Base-by-base conservation (phyloP, 53 echinoderm and acorn worm genomes). In the Patiria pectinifera region DNA sequence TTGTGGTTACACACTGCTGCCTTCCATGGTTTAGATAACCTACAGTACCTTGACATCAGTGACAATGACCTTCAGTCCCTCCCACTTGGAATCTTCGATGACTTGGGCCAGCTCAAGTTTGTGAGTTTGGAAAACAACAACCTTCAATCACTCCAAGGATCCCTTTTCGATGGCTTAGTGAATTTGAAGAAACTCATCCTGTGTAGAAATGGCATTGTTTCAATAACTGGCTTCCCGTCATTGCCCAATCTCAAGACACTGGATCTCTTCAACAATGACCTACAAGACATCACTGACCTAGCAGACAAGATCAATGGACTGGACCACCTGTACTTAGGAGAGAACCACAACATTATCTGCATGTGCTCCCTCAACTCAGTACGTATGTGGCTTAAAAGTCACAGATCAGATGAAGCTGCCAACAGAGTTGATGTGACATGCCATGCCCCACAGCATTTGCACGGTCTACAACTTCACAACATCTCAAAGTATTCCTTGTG, bases 41-140 rank as follows among this genome's bases (percentile, higher is more conserved):
- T 95, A 9, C 22, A 59, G 59, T 89, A 92, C 71, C 72, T 96
- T 2, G 91, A 97, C 70, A 35, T 95, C 44, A 84, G 85, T 8
- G 66, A 93, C 44, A 96, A 96, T 75, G 8, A 14, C 6, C 84
- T 96, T 19, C 11, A 48, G 0, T 18, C 69, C 12, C 66, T 96
- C 26, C 92, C 94, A 21, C 25, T 83, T 19, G 35, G 78, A 21
- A 89, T 93, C 25, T 89, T 94, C 59, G 82, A 48, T n/a, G 44
- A 23, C n/a, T 60, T 94, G 74, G 8, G 44, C 8, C 47, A 66
- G 11, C 80, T 96, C 8, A 62, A 78, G 49, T 75, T 58, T 9
- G 66, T 96, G 45, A 85, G 85, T 43, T 44, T 94, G 1, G 84
- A 84, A 2, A 93, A 93, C 63, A 96, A 96, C 82, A 59, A 87